Conservation (phyloP, 2,797 vertebrate species). For the Glyptemys insculpta region DNA sequence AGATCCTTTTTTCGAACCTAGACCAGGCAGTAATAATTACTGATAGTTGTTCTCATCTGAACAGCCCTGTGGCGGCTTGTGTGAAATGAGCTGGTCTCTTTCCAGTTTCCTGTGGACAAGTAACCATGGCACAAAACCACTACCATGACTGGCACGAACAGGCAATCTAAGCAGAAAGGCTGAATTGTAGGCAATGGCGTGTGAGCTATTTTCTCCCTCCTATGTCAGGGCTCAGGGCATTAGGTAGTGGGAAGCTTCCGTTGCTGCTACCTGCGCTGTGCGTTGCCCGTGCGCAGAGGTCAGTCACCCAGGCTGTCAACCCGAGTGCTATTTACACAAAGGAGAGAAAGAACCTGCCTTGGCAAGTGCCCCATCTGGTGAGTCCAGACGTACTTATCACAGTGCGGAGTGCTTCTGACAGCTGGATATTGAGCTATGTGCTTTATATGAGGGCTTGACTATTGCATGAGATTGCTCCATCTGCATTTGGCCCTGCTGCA, state of each 20-base stretch:
- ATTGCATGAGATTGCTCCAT: constrained; percentile 23
- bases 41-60: neutral
- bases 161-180: neutral
- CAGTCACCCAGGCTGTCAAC: neutral
- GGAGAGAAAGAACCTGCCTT: constrained; percentile 49
- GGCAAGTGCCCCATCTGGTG: constrained; percentile 3
- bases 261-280: neutral
- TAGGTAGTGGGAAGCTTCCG: neutral
- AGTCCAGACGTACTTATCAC: neutral
- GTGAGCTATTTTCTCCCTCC: neutral
- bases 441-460: constrained; percentile 18
- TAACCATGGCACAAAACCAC: neutral
- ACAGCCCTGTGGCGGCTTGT: neutral
- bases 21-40: neutral
- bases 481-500: neutral
- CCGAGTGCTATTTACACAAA: constrained; percentile 46
- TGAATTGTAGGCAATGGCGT: neutral
- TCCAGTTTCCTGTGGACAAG: neutral
- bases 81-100: neutral
- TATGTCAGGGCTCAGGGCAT: neutral
- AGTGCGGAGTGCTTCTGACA: constrained; percentile 2
- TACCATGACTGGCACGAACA: neutral
- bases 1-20: neutral
- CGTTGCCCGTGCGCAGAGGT: neutral
- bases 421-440: neutral